Evolutionary conservation across 2,797 vertebrate genomes (phyloP).

Genomic region (Eleutherodactylus coqui): DNA sequence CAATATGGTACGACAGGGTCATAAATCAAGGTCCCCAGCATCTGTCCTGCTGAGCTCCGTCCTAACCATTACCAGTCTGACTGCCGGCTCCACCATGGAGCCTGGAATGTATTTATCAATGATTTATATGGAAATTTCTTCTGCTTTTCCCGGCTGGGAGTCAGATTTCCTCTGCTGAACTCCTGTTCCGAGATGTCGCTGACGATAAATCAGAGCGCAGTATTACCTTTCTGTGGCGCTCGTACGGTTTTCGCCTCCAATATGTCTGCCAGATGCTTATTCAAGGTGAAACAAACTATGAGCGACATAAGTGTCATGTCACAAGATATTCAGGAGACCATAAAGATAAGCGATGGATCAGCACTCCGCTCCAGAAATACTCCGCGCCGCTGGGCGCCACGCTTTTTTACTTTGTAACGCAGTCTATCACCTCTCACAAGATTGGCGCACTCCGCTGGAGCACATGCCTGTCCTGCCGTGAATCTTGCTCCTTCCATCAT

Average conservation of each 20-base stretch:
- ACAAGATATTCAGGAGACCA: no score
- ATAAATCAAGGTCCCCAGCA: not conserved
- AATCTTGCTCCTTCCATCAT: not conserved
- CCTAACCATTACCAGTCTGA: not conserved
- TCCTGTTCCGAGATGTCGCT: not conserved
- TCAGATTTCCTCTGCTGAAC: not conserved
- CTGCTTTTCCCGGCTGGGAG: not conserved
- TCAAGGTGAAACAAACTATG: not conserved
- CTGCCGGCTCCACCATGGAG: not conserved
- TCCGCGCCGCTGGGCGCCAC: not conserved
- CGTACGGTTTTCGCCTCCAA: not conserved
- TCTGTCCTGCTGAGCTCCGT: no score
- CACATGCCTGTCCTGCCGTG: no score
- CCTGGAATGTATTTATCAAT: not conserved
- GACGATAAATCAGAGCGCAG: slow-evolving; percentile 1
- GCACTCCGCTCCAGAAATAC: not conserved
- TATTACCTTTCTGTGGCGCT: not conserved
- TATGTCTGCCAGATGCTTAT: not conserved
- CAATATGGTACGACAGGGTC: not conserved
- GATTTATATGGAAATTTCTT: slow-evolving; percentile 25
- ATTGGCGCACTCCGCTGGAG: not conserved
- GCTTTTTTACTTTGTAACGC: not conserved
- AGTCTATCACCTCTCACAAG: not conserved
- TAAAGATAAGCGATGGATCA: no score
- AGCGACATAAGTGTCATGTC: not conserved